Evolutionary conservation across 2,113 vertebrate species (phyloP), one percentile per base, ranked within the genome.

Genomic region (Albula glossodonta): DNA sequence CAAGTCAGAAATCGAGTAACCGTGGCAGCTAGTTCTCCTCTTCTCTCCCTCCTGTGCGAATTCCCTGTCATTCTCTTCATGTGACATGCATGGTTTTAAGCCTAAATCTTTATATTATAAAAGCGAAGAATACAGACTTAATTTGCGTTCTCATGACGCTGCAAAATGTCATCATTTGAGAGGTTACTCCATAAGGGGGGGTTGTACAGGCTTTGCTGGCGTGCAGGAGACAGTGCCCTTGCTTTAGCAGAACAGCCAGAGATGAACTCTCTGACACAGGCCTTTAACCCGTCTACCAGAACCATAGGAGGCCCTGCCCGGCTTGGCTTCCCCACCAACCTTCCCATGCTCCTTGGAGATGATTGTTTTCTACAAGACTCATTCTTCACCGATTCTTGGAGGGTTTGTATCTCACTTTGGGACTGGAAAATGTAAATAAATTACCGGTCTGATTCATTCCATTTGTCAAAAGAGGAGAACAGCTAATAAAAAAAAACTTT

Each of bases 381-480:
- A 83, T 94, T 91, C 87, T 85, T 5, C 84, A 89, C 90, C 94
- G 88, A 89, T 91, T 90, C 2, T 85, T 93, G 90, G 92, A 92
- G 90, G 86, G 87, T 92, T 92, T 92, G 91, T 92, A 90, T 92
- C 89, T 92, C 92, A 93, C 93, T 92, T 93, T 86, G 93, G 86
- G 92, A 93, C 93, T 96, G 91, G 87, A 88, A 88, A 95, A 94
- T 96, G 93, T 96, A 95, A 95, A 93, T 90, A 95, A 91, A 93
- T 93, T 93, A 94, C 88, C 91, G 89, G 91, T 93, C 90, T 89
- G 94, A 95, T 95, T 95, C 95, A 96, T 96, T 97, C 96, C 96
- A 94, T 93, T 95, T 95, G 95, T 96, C 95, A 94, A 94, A 96
- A 96, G 94, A 96, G 96, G 96, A 96, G 96, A 96, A 96, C 95